Conservation (phyloP, 2,888 invertebrate genomes). For the Altica lythri region DNA sequence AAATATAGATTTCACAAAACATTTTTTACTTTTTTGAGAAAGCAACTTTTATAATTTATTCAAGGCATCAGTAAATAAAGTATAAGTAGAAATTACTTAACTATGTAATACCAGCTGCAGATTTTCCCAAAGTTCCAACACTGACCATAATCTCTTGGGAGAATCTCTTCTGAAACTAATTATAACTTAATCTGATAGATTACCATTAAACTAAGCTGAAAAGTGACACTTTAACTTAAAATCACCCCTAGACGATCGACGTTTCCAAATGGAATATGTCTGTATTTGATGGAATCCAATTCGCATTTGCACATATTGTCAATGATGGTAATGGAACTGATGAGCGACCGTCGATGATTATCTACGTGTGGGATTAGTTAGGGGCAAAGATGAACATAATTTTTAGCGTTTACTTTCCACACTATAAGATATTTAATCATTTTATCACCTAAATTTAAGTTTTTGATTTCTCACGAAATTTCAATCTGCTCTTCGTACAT, state of each 20-base stretch:
- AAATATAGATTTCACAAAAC: too few species aligned
- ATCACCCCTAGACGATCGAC: conserved; percentile 17
- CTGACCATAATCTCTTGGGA: conserved; percentile 1
- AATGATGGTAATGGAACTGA: conserved; percentile 14
- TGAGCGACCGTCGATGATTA: neutral
- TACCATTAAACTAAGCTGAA: conserved; percentile 8
- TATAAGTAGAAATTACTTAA: too few species aligned
- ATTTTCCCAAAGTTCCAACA: neutral
- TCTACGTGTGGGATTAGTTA: neutral
- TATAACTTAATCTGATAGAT: conserved; percentile 12
- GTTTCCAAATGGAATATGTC: conserved; percentile 20
- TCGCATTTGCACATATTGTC: conserved; percentile 14
- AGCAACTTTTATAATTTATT: too few species aligned
- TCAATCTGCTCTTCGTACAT: too few species aligned
- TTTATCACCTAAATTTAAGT: too few species aligned
- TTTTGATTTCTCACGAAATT: too few species aligned
- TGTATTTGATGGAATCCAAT: conserved; percentile 19
- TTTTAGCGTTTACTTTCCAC: too few species aligned
- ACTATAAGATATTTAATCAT: too few species aligned
- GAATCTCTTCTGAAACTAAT: neutral
- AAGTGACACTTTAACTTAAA: conserved; percentile 19
- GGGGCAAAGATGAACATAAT: too few species aligned
- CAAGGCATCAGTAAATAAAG: too few species aligned
- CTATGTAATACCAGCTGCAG: too few species aligned
- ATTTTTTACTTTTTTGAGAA: too few species aligned